A percentile compares a stretch with the other conserved stretches of the same genome.
These are phyloP conservation scores for cat (Felis catus) DNA, from an alignment of 2,113 vertebrate species.

Conservation along the genomic window DNA sequence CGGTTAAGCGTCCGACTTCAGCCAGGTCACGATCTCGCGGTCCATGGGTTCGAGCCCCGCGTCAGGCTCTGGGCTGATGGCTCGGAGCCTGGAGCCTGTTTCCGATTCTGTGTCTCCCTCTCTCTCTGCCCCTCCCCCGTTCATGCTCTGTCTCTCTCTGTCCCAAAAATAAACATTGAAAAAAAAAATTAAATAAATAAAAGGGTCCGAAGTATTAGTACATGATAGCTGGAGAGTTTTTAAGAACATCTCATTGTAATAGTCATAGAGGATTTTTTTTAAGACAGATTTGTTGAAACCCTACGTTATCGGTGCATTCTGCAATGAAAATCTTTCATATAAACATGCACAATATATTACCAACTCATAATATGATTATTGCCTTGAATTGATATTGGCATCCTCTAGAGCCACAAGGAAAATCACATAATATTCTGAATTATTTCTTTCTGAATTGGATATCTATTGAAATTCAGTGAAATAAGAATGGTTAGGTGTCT, in stretches of 20 bases:
- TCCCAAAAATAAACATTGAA: no score
- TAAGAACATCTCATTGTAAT: slow-evolving; percentile 33
- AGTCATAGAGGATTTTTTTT: neutral
- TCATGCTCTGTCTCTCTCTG: no score
- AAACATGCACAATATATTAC: slow-evolving; percentile 30
- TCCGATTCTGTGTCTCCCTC: no score
- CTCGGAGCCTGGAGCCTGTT: no score
- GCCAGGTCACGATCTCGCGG: no score
- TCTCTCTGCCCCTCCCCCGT: no score
- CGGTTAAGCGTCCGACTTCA: no score
- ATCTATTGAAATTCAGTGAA: slow-evolving; percentile 52
- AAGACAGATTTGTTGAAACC: slow-evolving; percentile 24
- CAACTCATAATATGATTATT: neutral
- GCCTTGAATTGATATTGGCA: slow-evolving; percentile 20
- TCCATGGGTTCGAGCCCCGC: no score
- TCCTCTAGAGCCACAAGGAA: slow-evolving; percentile 5
- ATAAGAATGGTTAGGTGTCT: slow-evolving; percentile 16
- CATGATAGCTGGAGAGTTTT: neutral
- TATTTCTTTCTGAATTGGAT: neutral
- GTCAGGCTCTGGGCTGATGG: no score
- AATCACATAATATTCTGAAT: slow-evolving; percentile 9
- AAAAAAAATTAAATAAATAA: no score
- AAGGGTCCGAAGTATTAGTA: neutral
- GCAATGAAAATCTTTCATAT: slow-evolving; percentile 32
- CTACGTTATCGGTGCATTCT: neutral